phyloP scores from a whole-genome alignment of 1,140 invertebrate genomes.

The Temnothorax longispinosus region DNA sequence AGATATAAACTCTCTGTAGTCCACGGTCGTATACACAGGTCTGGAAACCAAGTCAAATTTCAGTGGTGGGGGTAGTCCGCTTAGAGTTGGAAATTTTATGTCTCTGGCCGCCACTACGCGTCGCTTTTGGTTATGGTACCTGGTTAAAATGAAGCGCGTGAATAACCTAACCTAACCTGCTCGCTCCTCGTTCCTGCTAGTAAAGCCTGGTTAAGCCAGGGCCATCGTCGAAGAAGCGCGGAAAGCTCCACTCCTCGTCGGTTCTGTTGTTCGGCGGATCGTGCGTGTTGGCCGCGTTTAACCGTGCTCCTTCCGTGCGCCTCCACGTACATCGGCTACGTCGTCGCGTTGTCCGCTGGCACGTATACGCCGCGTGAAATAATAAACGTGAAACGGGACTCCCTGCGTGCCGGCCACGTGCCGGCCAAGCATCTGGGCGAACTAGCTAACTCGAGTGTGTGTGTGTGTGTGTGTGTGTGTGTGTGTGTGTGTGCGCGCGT shows the following conservation, averaged over 20 bases:
- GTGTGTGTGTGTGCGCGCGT: conserved; percentile 48
- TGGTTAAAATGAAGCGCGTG: no score
- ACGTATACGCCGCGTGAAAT: conserved; percentile 62
- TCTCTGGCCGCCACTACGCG: no score
- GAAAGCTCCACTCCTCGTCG: conserved; percentile 63
- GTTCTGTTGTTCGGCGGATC: conserved; percentile 73
- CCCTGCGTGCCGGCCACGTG: conserved; percentile 12
- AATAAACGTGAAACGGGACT: conserved; percentile 67
- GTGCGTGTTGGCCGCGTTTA: neutral
- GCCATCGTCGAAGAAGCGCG: conserved; percentile 72
- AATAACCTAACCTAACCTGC: conserved; percentile 63
- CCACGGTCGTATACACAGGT: no score
- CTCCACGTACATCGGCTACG: neutral
- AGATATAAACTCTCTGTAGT: no score
- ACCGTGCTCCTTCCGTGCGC: no score
- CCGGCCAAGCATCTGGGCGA: conserved; percentile 71
- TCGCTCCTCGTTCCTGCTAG: conserved; percentile 77
- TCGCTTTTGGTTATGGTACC: no score
- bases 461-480: no score
- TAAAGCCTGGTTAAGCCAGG: conserved; percentile 69
- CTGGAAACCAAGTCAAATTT: no score
- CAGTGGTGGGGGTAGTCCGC: no score
- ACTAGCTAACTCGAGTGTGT: conserved; percentile 77
- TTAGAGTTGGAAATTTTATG: no score
- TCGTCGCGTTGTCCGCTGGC: conserved; percentile 44